Percentiles rank a stretch among this genome's conserved stretches.
These are phyloP conservation scores for Yponomeuta cagnagella DNA, from an alignment of 2,888 invertebrate species.

Conservation along the genomic window DNA sequence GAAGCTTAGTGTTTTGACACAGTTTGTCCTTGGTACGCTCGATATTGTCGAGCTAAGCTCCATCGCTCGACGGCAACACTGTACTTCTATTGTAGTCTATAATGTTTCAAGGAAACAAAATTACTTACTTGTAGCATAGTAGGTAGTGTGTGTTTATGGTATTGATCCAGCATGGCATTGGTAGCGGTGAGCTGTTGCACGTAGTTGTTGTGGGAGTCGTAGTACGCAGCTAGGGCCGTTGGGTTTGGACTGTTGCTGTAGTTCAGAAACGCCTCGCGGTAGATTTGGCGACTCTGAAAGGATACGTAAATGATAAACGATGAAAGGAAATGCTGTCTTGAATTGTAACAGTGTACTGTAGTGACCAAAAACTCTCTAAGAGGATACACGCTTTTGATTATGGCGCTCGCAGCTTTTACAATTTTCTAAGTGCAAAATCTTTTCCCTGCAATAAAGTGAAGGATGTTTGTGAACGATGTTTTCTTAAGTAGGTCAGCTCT, in stretches of 20 bases:
- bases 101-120: neutral
- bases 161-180: constrained; percentile 94
- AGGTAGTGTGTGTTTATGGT: constrained; percentile 89
- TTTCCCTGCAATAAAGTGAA: too few species aligned
- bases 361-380: too few species aligned
- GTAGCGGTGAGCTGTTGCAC: constrained; percentile 94
- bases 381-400: too few species aligned
- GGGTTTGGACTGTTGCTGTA: constrained; percentile 85
- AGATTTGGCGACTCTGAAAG: constrained; percentile 88
- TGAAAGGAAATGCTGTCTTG: neutral
- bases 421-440: too few species aligned
- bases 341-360: too few species aligned
- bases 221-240: constrained; percentile 83
- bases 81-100: neutral
- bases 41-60: too few species aligned
- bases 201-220: constrained; percentile 95
- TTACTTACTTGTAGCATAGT: constrained; percentile 83
- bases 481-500: too few species aligned
- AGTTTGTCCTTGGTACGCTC: too few species aligned
- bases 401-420: too few species aligned
- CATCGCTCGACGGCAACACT: too few species aligned
- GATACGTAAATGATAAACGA: neutral
- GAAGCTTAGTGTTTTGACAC: too few species aligned
- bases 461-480: too few species aligned
- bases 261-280: constrained; percentile 88